A percentile compares a stretch with the other conserved stretches of the same genome.
phyloP scores from a whole-genome alignment of 2,113 vertebrate species.

The Cephalopterus ornatus region DNA sequence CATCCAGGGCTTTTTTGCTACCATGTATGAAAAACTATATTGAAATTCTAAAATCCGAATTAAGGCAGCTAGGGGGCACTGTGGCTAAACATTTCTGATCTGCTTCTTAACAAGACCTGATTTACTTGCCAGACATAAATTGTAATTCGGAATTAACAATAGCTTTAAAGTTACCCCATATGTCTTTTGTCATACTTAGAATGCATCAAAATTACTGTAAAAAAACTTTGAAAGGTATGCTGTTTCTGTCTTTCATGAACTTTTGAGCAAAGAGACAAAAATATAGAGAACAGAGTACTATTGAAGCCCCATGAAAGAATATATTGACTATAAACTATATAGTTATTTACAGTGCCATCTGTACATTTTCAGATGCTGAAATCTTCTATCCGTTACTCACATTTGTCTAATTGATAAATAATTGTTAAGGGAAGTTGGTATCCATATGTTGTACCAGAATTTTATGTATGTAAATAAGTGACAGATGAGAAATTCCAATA shows the following conservation, averaged over 20 bases:
- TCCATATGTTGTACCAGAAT: not conserved
- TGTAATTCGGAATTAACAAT: not conserved
- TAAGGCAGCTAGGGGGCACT: constrained; percentile 69
- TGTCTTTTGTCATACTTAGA: not conserved
- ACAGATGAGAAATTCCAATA: constrained; percentile 42
- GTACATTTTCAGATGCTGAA: not conserved
- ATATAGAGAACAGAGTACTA: not conserved
- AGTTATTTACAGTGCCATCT: not conserved
- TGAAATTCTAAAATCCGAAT: not conserved
- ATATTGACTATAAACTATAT: not conserved
- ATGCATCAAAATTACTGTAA: not conserved
- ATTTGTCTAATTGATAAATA: constrained; percentile 46
- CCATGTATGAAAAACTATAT: not conserved
- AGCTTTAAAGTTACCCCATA: not conserved
- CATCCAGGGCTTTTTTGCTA: not conserved
- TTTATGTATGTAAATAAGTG: constrained; percentile 16
- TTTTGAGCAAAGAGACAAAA: constrained; percentile 17
- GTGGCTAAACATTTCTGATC: constrained; percentile 55
- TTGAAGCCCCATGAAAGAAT: not conserved
- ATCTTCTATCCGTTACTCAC: not conserved
- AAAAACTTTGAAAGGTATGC: not conserved
- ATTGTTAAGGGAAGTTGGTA: constrained; percentile 42
- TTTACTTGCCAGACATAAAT: not conserved
- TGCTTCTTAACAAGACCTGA: not conserved
- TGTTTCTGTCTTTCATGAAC: not conserved